phyloP scores from a whole-genome alignment of 2,888 invertebrate species.

The Psylliodes chrysocephalus region DNA sequence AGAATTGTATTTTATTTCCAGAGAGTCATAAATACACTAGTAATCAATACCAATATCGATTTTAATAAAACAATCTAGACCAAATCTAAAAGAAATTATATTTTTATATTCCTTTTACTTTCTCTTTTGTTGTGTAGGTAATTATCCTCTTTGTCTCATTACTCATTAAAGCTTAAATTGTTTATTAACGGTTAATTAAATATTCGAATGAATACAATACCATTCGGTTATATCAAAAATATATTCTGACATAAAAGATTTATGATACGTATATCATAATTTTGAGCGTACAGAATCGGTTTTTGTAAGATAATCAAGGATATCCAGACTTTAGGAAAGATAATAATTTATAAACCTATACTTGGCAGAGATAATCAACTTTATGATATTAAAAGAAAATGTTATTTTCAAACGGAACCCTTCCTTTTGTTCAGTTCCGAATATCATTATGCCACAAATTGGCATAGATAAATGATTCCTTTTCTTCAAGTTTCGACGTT shows the following conservation, averaged over 20 bases:
- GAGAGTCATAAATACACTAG: too few relatives aligned
- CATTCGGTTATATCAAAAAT: background rate
- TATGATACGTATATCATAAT: background rate
- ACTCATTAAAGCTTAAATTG: too few relatives aligned
- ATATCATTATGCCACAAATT: background rate
- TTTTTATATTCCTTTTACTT: too few relatives aligned
- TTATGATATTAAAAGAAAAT: background rate
- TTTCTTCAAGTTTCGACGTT: too few relatives aligned
- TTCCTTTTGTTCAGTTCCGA: background rate
- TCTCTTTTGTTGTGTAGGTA: too few relatives aligned
- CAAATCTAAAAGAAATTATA: too few relatives aligned
- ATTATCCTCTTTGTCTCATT: too few relatives aligned
- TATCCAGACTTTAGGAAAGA: background rate
- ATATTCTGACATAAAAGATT: background rate
- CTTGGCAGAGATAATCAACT: background rate
- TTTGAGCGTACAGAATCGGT: background rate
- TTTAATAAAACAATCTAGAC: too few relatives aligned
- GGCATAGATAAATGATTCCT: background rate
- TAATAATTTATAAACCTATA: background rate
- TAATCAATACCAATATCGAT: too few relatives aligned
- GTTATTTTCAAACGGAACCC: background rate
- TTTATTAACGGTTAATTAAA: too few relatives aligned
- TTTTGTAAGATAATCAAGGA: background rate
- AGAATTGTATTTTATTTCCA: too few relatives aligned
- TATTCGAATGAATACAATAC: too few relatives aligned